These are phyloP conservation scores for Ploceus nigricollis DNA, from an alignment of 2,113 vertebrate species.

Conservation along the genomic window DNA sequence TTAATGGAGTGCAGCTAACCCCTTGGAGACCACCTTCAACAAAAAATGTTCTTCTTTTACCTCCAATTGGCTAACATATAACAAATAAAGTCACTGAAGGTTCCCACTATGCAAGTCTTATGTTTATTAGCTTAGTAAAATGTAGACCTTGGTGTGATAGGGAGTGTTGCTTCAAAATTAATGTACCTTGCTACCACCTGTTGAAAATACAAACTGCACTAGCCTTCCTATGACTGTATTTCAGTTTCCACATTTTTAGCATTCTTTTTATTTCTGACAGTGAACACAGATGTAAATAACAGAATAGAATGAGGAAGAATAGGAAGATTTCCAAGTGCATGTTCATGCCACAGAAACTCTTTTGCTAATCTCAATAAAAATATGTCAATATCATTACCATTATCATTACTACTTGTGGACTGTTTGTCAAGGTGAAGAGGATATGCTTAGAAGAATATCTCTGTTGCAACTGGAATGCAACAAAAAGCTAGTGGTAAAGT, in stretches of 20 bases:
- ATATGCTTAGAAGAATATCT: background rate
- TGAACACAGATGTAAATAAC: background rate
- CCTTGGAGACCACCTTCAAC: background rate
- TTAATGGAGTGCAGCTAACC: background rate
- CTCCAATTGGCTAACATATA: background rate
- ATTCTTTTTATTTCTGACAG: background rate
- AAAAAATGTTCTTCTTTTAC: background rate
- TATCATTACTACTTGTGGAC: background rate
- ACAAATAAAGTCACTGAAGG: background rate
- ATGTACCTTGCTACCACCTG: background rate
- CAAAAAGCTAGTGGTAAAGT: background rate
- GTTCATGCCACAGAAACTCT: background rate
- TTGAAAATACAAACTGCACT: background rate
- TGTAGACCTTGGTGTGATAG: background rate
- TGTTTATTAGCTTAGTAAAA: background rate
- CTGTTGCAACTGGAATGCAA: background rate
- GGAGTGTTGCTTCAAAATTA: background rate
- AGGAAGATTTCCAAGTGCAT: background rate
- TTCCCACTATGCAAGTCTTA: background rate
- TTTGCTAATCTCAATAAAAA: background rate
- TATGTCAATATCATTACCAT: background rate
- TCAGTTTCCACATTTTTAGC: background rate
- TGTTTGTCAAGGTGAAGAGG: background rate
- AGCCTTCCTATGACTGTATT: background rate
- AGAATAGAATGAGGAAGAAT: background rate